Conservation (phyloP, 2,113 vertebrate genomes). For the Caretta caretta region DNA sequence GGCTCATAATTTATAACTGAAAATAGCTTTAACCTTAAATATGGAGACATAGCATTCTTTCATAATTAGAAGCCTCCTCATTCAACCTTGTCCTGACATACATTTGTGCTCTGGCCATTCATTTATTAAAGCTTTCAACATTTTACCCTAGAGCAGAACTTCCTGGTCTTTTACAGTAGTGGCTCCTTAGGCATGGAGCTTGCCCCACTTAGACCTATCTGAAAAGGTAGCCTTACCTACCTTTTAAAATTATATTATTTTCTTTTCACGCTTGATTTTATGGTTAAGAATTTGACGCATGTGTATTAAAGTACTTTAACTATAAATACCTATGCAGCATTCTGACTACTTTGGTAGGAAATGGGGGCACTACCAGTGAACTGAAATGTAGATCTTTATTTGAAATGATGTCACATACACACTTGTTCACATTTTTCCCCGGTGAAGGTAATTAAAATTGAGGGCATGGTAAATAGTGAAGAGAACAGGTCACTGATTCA, state of each 20-base stretch:
- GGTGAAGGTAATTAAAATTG: too few species aligned
- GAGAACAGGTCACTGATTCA: background rate
- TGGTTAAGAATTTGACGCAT: background rate
- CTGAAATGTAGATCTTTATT: background rate
- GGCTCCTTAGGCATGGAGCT: background rate
- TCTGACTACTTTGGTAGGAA: background rate
- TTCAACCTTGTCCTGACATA: background rate
- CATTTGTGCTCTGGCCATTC: background rate
- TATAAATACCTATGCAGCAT: fast-evolving
- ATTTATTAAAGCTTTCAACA: background rate
- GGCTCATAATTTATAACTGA: background rate
- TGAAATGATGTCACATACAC: too few species aligned
- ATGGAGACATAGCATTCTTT: background rate
- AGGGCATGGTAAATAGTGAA: background rate
- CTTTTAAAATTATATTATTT: background rate
- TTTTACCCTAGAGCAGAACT: background rate
- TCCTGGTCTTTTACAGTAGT: fast-evolving
- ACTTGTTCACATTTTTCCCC: too few species aligned
- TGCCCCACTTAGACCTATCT: background rate
- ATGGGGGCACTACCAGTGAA: too few species aligned
- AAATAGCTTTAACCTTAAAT: background rate
- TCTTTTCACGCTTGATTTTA: background rate
- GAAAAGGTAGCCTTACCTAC: background rate
- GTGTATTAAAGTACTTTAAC: background rate
- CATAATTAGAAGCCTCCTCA: background rate